A percentile compares a stretch with the other conserved stretches of the same genome.
Evolutionary conservation across 2,888 invertebrate species (phyloP).

Genomic region (Geotrupes spiniger): DNA sequence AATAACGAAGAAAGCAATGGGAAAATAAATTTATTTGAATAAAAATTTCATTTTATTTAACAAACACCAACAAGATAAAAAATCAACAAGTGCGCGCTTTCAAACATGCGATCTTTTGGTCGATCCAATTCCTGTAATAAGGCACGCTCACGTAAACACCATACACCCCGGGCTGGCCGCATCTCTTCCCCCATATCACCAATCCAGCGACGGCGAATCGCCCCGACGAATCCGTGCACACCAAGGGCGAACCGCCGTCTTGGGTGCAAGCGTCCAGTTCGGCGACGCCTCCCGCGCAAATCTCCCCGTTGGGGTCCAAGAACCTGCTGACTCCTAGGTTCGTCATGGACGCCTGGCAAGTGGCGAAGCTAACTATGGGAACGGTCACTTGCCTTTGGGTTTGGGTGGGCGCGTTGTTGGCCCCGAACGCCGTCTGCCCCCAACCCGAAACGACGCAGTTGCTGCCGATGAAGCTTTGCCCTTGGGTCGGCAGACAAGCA

Average conservation of each 20-base stretch:
- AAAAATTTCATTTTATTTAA: too few species aligned
- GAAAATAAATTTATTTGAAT: too few species aligned
- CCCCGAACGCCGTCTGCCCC: slow-evolving; percentile 75
- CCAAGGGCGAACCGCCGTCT: slow-evolving; percentile 71
- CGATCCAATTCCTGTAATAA: slow-evolving; percentile 66
- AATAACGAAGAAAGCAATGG: too few species aligned
- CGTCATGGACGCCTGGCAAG: slow-evolving; percentile 42
- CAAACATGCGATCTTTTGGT: slow-evolving; percentile 28
- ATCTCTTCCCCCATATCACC: slow-evolving; percentile 73
- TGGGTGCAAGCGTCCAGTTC: slow-evolving; percentile 47
- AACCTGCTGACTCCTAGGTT: slow-evolving; percentile 40
- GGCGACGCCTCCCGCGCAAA: slow-evolving; percentile 45
- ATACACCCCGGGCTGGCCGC: slow-evolving; percentile 67
- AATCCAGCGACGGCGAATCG: slow-evolving; percentile 64
- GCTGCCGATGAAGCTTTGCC: slow-evolving; percentile 35
- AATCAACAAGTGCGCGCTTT: background rate
- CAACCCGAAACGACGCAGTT: slow-evolving; percentile 73
- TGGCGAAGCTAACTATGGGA: slow-evolving; percentile 61
- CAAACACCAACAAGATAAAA: too few species aligned
- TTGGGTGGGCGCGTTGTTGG: slow-evolving; percentile 47
- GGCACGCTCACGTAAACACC: slow-evolving; percentile 77
- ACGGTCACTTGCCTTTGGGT: slow-evolving; percentile 76
- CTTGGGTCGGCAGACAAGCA: slow-evolving; percentile 58
- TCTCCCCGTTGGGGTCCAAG: slow-evolving; percentile 40
- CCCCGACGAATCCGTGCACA: slow-evolving; percentile 55